These are phyloP conservation scores for Aromia moschata DNA, from an alignment of 2,888 invertebrate species.

Conservation along the genomic window DNA sequence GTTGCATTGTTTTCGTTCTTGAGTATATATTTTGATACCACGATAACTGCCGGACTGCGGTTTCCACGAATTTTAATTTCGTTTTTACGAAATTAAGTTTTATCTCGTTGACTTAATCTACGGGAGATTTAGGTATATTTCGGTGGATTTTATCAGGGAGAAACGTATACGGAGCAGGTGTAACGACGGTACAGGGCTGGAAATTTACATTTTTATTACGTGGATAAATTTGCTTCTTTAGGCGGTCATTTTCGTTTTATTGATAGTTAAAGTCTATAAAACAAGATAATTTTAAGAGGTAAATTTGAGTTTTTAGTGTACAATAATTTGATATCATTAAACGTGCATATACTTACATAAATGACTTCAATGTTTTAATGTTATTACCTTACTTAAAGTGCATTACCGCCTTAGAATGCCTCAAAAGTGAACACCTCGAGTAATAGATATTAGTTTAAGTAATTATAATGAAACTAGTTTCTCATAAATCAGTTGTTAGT, in stretches of 20 bases:
- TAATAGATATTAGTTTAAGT: no score
- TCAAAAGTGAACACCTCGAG: no score
- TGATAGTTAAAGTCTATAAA: neutral
- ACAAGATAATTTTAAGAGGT: no score
- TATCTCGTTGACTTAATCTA: neutral
- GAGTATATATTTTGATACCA: neutral
- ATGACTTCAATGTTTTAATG: no score
- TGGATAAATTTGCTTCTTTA: neutral
- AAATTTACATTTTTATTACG: neutral
- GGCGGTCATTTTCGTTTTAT: neutral
- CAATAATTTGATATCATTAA: no score
- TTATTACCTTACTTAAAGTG: no score
- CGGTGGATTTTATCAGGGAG: neutral
- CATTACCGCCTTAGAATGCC: no score
- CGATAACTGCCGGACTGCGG: neutral
- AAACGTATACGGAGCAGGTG: neutral
- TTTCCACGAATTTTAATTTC: neutral
- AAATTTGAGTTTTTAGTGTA: no score
- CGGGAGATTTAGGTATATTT: neutral
- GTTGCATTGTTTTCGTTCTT: no score
- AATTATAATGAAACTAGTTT: no score
- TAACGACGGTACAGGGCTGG: neutral
- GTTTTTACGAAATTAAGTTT: conserved; percentile 3
- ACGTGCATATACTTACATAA: no score
- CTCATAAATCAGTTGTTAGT: no score